These are phyloP conservation scores for Eulemur macaco DNA, from an alignment of 2,113 vertebrate genomes.

Conservation along the genomic window DNA sequence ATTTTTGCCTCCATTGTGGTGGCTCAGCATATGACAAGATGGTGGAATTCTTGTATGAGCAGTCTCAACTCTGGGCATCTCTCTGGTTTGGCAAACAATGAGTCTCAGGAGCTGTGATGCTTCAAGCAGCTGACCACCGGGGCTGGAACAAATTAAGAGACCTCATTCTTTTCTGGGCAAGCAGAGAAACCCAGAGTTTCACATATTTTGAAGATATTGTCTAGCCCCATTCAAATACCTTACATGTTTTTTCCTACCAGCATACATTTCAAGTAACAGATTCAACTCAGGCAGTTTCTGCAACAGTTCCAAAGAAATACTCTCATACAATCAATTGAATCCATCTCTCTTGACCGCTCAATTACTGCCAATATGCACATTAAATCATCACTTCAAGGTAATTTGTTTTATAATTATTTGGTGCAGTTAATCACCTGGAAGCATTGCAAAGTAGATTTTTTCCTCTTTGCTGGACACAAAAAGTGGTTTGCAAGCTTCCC, in stretches of 20 bases:
- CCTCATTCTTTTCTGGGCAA: neutral
- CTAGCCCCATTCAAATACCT: neutral
- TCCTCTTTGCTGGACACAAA: neutral
- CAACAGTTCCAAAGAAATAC: neutral
- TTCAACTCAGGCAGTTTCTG: neutral
- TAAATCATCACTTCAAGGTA: neutral
- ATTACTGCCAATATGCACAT: neutral
- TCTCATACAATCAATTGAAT: neutral
- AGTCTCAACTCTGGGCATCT: neutral
- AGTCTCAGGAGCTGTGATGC: neutral
- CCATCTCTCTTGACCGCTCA: neutral
- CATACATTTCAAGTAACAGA: neutral
- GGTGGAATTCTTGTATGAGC: neutral
- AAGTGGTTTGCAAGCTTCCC: neutral
- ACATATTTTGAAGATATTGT: neutral
- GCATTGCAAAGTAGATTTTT: neutral
- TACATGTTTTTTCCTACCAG: neutral
- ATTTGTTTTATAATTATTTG: slow-evolving; percentile 42
- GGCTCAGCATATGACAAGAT: neutral
- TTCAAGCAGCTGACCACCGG: neutral
- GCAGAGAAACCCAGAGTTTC: neutral
- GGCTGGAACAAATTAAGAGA: neutral
- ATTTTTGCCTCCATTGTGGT: neutral
- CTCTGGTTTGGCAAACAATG: neutral
- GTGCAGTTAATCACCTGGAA: slow-evolving; percentile 1